Evolutionary conservation across 2,888 invertebrate genomes (phyloP), one percentile per base, ranked within the genome.

Genomic region (Aspidapion aeneum): DNA sequence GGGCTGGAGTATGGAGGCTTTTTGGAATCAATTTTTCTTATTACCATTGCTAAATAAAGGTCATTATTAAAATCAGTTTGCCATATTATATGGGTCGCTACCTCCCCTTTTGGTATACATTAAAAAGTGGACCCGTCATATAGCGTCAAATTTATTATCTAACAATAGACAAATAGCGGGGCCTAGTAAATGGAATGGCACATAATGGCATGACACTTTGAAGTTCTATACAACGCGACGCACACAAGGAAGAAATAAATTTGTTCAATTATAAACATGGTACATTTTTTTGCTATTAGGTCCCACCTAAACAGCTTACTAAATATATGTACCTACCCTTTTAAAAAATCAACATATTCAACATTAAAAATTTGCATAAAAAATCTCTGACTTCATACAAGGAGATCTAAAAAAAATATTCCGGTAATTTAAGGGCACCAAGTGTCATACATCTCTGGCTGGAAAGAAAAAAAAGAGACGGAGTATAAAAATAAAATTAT

Each of bases 71-170:
- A 71, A 68, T 70, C 56, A 69, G 66, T 62, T 69, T 22, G 52
- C 18, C 19, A 52, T 52, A 52, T 52, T 52, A 52, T 17, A 35
- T 35, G 35, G 35, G 35, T 35, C 35, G 35, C 35, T 35, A n/a
- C 52, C 35, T 50, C 62, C 58, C 35, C 20, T 50, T 58, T 21
- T 58, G 48, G 58, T 65, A 63, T 68, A 60, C 66, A 69, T 69
- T 66, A 64, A 68, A 69, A 69, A 67, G 66, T 65, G 65, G 68
- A 63, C 65, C 66, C 66, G 63, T 68, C 67, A 63, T 66, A 70
- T 70, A 68, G 68, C 63, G 62, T 62, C 62, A 66, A 70, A 71
- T 73, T 73, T 72, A 73, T 72, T 71, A 69, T 71, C 63, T 71
- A 68, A 70, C 69, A 70, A 72, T 73, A 70, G 68, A 70, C 71